Evolutionary conservation across 2,113 vertebrate species (phyloP).

Genomic region (Apeltes quadracus): DNA sequence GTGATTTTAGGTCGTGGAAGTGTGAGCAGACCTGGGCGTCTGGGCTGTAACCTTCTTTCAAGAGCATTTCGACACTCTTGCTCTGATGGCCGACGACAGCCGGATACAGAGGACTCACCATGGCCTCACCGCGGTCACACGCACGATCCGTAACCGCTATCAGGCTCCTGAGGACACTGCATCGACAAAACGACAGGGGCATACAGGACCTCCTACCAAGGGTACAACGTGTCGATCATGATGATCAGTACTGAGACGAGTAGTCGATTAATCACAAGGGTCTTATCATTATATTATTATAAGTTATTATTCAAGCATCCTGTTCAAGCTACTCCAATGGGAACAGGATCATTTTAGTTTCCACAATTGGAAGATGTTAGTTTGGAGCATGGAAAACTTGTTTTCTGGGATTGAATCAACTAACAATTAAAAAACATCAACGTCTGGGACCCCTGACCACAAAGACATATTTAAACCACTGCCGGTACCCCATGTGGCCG

Average conservation of each 20-base stretch:
- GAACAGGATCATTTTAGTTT: background rate
- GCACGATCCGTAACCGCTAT: constrained; percentile 78
- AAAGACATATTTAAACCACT: too few relatives aligned
- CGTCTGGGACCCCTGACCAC: background rate
- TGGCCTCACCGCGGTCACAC: constrained; percentile 80
- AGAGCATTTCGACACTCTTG: constrained; percentile 80
- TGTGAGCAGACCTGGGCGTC: constrained; percentile 86
- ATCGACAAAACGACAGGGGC: background rate
- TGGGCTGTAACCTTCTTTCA: constrained; percentile 86
- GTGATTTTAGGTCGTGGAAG: constrained; percentile 78
- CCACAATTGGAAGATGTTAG: too few relatives aligned
- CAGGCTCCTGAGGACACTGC: constrained; percentile 81
- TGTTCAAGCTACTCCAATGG: background rate
- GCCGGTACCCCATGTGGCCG: constrained; percentile 84
- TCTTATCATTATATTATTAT: background rate
- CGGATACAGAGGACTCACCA: constrained; percentile 92
- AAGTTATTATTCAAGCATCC: background rate
- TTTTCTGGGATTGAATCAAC: background rate
- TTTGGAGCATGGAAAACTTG: background rate
- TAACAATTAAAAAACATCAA: background rate
- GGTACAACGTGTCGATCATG: background rate
- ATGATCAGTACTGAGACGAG: background rate
- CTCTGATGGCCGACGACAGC: constrained; percentile 78
- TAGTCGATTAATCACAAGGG: background rate
- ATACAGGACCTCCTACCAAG: background rate